These are phyloP conservation scores for Formica selysi DNA, from an alignment of 1,140 invertebrate genomes.

Conservation along the genomic window DNA sequence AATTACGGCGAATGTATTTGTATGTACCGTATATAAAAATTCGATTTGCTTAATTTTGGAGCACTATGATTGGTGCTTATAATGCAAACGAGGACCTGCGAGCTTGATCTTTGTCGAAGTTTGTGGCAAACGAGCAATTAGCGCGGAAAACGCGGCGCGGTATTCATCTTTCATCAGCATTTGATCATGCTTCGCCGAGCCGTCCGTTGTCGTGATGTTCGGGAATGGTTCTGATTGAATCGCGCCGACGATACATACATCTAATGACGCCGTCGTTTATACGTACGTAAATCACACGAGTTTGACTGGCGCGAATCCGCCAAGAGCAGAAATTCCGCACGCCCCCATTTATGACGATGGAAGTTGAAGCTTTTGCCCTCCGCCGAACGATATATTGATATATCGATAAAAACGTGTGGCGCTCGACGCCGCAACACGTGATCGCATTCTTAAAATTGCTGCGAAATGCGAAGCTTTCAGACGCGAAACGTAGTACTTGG, in stretches of 20 bases:
- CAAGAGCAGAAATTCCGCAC: neutral
- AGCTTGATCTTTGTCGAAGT: conserved; percentile 38
- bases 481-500: neutral
- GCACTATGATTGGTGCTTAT: conserved; percentile 12
- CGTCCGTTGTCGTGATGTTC: conserved; percentile 49
- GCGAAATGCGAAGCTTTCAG: neutral
- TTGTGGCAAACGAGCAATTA: conserved; percentile 59
- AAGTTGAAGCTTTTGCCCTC: neutral
- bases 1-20: neutral
- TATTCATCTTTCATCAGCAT: conserved; percentile 65
- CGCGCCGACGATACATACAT: conserved; percentile 50
- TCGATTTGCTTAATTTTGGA: conserved; percentile 14
- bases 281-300: conserved; percentile 52
- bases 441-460: conserved; percentile 28
- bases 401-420: conserved; percentile 23
- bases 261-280: conserved; percentile 46
- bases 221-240: conserved; percentile 66
- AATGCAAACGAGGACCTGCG: neutral
- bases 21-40: neutral
- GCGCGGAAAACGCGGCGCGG: conserved; percentile 35
- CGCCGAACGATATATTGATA: conserved; percentile 40
- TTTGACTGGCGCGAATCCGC: conserved; percentile 12
- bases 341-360: conserved; percentile 36
- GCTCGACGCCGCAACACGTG: neutral
- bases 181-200: conserved; percentile 45